phyloP scores from a whole-genome alignment of 2,113 vertebrate species.

The Pterophyllum scalare region DNA sequence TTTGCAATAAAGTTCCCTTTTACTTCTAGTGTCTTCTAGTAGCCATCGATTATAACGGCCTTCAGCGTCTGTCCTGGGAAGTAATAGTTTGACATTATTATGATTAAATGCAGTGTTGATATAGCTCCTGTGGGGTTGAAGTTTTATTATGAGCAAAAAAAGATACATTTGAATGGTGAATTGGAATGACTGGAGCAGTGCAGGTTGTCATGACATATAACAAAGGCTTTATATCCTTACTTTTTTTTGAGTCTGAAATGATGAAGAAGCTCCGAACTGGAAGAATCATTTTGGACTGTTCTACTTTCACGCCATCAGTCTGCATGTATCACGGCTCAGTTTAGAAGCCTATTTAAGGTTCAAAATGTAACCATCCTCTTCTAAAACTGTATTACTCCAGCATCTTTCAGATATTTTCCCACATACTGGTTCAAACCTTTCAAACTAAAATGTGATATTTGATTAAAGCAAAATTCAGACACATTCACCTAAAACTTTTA shows the following conservation, averaged over 20 bases:
- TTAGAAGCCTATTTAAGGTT: no score
- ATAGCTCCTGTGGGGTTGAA: background rate
- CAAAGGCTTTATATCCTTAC: background rate
- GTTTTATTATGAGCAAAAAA: background rate
- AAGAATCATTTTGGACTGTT: no score
- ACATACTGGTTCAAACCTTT: background rate
- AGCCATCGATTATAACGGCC: background rate
- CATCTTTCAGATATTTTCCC: background rate
- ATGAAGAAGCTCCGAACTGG: no score
- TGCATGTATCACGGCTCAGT: no score
- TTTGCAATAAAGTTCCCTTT: background rate
- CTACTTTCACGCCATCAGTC: no score
- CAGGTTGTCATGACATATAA: background rate
- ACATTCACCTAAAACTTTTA: background rate
- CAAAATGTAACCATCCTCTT: no score
- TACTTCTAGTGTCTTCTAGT: background rate
- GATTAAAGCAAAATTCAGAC: no score
- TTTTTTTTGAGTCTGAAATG: no score
- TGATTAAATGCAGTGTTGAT: background rate
- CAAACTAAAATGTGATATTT: background rate
- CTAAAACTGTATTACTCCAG: background rate
- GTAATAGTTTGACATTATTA: background rate
- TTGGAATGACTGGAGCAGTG: background rate
- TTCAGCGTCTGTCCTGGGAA: background rate
- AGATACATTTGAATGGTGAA: no score